Evolutionary conservation across 2,888 invertebrate genomes (phyloP).

Genomic region (Dicyrtomina minuta): DNA sequence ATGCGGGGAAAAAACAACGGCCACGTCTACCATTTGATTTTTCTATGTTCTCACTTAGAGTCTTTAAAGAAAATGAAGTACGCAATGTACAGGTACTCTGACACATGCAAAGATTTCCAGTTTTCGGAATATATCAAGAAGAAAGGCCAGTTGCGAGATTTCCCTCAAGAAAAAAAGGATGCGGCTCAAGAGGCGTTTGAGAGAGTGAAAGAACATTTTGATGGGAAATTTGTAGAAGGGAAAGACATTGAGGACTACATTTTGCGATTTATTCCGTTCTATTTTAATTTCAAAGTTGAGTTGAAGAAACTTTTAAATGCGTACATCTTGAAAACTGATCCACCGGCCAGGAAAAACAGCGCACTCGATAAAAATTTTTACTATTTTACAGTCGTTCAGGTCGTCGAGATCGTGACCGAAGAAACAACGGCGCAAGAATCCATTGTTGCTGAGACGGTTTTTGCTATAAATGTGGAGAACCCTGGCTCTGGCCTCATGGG

Average conservation of each 20-base stretch:
- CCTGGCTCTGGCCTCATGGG: too few relatives aligned
- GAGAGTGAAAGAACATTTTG: slow-evolving; percentile 1
- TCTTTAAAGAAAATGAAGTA: background rate
- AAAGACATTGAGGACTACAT: background rate
- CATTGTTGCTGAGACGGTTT: too few relatives aligned
- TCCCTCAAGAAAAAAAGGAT: background rate
- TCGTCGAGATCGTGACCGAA: too few relatives aligned
- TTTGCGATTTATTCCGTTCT: background rate
- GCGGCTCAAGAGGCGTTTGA: background rate
- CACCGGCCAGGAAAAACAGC: too few relatives aligned
- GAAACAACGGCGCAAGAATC: too few relatives aligned
- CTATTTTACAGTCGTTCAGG: too few relatives aligned
- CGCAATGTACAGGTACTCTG: background rate
- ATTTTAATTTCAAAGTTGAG: slow-evolving; percentile 1
- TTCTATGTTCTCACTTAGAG: background rate
- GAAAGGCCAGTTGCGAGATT: background rate
- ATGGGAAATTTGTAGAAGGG: background rate
- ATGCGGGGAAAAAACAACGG: background rate
- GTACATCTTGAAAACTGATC: too few relatives aligned
- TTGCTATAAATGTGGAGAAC: too few relatives aligned
- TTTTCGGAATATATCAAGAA: background rate
- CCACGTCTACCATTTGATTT: background rate
- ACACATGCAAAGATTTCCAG: background rate
- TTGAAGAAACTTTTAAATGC: too few relatives aligned
- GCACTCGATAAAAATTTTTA: too few relatives aligned